These are phyloP conservation scores for Accipiter virgatus DNA, from an alignment of 2,113 vertebrate species.

Conservation along the genomic window DNA sequence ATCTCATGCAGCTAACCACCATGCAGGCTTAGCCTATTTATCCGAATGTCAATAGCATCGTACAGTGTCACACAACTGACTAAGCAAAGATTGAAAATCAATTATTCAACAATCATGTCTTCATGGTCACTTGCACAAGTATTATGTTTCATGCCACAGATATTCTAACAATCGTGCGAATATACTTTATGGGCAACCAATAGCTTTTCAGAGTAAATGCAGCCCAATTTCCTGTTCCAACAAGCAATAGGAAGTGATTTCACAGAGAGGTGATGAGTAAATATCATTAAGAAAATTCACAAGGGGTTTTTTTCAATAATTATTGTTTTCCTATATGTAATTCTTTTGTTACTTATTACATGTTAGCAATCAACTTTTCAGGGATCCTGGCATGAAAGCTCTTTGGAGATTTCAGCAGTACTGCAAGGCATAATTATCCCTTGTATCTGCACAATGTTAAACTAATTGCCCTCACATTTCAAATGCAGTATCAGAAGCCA, in stretches of 20 bases:
- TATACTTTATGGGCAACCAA: background rate
- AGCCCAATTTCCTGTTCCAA: background rate
- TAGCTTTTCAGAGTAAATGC: background rate
- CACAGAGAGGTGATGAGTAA: conserved; percentile 22
- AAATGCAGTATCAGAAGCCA: conserved; percentile 2
- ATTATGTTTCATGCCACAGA: background rate
- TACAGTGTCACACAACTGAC: background rate
- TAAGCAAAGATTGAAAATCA: conserved; percentile 30
- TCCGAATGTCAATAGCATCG: background rate
- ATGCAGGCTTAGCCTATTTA: conserved; percentile 8
- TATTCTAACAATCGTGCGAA: background rate
- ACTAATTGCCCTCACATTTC: conserved; percentile 54
- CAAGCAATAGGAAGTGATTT: background rate
- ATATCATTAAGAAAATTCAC: conserved; percentile 5
- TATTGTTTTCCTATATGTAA: background rate
- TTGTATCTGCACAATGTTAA: conserved; percentile 57
- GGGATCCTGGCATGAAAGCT: background rate
- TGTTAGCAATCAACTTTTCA: conserved; percentile 41
- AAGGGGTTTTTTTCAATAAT: background rate
- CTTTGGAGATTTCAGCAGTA: conserved; percentile 16
- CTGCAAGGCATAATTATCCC: conserved; percentile 54
- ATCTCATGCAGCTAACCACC: background rate
- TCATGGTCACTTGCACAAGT: background rate
- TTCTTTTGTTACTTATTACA: conserved; percentile 16
- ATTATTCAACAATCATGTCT: background rate